A percentile compares a stretch with the other conserved stretches of the same genome.
These are phyloP conservation scores for Caenorhabditis elegans DNA, from an alignment of 1,140 invertebrate species.

Conservation along the genomic window DNA sequence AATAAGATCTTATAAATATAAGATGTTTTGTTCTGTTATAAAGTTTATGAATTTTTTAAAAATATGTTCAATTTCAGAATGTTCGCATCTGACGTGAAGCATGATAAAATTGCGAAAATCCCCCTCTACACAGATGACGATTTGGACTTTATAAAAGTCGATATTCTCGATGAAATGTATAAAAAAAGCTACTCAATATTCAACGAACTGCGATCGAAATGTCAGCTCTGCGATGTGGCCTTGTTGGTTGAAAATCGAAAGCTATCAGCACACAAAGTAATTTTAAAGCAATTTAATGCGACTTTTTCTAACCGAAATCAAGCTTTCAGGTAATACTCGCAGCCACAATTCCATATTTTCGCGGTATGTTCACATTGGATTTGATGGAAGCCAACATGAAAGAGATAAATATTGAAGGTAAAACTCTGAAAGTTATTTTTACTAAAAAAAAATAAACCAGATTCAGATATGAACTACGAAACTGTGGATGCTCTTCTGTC, in stretches of 20 bases:
- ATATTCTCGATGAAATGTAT: constrained; percentile 17
- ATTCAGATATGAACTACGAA: constrained; percentile 35
- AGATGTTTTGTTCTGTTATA: no score
- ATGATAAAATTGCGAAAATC: neutral
- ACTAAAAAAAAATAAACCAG: no score
- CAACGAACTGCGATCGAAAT: constrained; percentile 10
- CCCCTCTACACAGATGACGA: neutral
- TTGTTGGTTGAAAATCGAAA: neutral
- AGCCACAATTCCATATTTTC: constrained; percentile 86
- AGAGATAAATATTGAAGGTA: constrained; percentile 79
- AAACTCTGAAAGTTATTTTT: neutral
- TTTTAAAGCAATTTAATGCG: neutral
- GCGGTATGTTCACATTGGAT: constrained; percentile 86
- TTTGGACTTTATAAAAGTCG: neutral
- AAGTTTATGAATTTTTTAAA: neutral
- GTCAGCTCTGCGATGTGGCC: constrained; percentile 7
- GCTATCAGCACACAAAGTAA: neutral
- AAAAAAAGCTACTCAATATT: constrained; percentile 1
- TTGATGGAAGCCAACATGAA: constrained; percentile 82
- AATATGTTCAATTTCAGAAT: neutral
- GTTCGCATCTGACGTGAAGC: neutral
- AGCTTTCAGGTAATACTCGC: constrained; percentile 75
- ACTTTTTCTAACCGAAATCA: no score
- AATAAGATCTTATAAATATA: no score
- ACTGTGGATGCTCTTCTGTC: constrained; percentile 34